These are phyloP conservation scores for Syngnathus typhle DNA, from an alignment of 2,113 vertebrate species.

Conservation along the genomic window DNA sequence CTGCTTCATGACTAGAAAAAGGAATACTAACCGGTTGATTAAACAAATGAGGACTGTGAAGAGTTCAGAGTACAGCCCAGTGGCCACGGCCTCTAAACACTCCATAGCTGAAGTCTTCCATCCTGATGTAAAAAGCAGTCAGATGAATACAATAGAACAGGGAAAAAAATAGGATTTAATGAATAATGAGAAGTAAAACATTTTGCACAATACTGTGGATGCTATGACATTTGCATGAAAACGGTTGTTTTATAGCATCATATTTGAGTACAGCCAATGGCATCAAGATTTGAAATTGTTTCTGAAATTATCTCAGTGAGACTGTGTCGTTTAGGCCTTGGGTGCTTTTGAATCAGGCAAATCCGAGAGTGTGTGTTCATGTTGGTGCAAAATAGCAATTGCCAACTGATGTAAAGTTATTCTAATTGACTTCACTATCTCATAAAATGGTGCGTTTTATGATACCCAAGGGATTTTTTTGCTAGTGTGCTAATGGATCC, in stretches of 20 bases:
- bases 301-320: slow-evolving; percentile 30
- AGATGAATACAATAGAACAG: slow-evolving; percentile 10
- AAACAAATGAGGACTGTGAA: slow-evolving; percentile 88
- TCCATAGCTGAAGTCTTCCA: slow-evolving; percentile 83
- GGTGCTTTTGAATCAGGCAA: slow-evolving; percentile 32
- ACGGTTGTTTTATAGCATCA: slow-evolving; percentile 10
- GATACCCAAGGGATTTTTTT: slow-evolving; percentile 7
- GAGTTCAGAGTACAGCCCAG: slow-evolving; percentile 86
- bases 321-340: slow-evolving; percentile 35
- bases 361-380: slow-evolving; percentile 27
- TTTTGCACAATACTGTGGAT: background rate
- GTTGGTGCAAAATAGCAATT: slow-evolving; percentile 27
- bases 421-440: slow-evolving; percentile 33
- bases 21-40: slow-evolving; percentile 81
- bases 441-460: slow-evolving; percentile 19
- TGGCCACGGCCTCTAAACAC: slow-evolving; percentile 87
- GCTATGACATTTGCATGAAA: slow-evolving; percentile 15
- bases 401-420: slow-evolving; percentile 43
- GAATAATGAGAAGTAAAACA: slow-evolving; percentile 4
- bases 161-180: slow-evolving; percentile 3
- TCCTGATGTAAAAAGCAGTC: slow-evolving; percentile 60
- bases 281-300: slow-evolving; percentile 18
- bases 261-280: slow-evolving; percentile 10
- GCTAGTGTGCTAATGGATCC: slow-evolving; percentile 16
- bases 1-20: background rate